Evolutionary conservation across 2,888 invertebrate species (phyloP), one percentile per base, ranked within the genome.

Genomic region (Leucophora obtusa): DNA sequence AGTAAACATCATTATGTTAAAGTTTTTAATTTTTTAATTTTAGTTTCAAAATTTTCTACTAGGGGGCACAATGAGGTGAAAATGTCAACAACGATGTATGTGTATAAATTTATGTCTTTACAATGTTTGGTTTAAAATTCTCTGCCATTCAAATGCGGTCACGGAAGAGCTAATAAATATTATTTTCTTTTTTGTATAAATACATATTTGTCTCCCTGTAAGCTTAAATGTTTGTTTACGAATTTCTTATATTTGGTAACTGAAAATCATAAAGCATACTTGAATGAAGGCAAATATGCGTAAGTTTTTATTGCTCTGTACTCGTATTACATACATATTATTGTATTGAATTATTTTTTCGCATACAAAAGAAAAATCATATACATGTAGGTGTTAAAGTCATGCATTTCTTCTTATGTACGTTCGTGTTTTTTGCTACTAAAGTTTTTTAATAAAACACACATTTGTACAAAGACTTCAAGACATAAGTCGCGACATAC

Each of bases 331-430:
- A 14, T 6, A n/a, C 10, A n/a, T 47, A 47, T 38, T 11, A 38
- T 11, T 38, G 43, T n/a, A 47, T 38, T 38, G 10, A 38, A 11
- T 47, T 10, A 47, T 47, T 47, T 38, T n/a, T n/a, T n/a, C 4
- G n/a, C n/a, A 6, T n/a, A 47, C 4, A 47, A 14, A 6, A n/a
- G 6, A n/a, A n/a, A 14, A 14, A 47, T n/a, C 3, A 10, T n/a
- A 47, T n/a, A 47, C n/a, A 33, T 53, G 18, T n/a, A 60, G 54
- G 70, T 77, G 65, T 71, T 71, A 54, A 66, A 65, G 58, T 77
- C 70, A 71, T 53, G 43, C 65, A n/a, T n/a, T n/a, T 71, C 66
- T 54, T 28, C 15, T 18, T 33, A 15, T 58, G 38, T 51, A 56
- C 24, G 8, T 9, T 21, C 24, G 9, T 8, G 24, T 54, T n/a